Evolutionary conservation across 2,113 vertebrate genomes (phyloP).

Genomic region (Lagenorhynchus albirostris): DNA sequence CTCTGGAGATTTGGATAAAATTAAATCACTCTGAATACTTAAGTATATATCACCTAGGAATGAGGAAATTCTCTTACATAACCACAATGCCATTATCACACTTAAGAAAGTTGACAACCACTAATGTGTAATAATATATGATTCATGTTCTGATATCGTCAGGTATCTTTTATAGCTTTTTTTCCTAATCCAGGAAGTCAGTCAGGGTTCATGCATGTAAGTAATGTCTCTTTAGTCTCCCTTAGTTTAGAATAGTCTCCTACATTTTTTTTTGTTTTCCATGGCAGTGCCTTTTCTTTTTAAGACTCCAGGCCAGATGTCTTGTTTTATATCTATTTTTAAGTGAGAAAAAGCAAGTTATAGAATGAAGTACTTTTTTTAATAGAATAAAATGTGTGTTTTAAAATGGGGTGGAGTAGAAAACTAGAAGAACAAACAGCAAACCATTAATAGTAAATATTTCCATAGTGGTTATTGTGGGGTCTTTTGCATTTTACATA

Average conservation of each 20-base stretch:
- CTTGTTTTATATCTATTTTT: neutral
- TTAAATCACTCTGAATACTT: neutral
- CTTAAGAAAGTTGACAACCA: neutral
- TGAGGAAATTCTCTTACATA: neutral
- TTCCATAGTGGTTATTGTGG: neutral
- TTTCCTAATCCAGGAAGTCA: neutral
- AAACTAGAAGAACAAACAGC: neutral
- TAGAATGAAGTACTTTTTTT: neutral
- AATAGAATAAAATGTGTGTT: neutral
- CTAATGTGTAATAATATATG: neutral
- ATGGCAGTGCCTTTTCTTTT: neutral
- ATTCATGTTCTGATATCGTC: neutral
- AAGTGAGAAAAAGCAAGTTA: conserved; percentile 12
- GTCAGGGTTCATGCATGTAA: neutral
- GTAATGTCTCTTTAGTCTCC: neutral
- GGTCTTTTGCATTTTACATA: neutral
- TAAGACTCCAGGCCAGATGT: neutral
- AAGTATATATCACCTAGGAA: neutral
- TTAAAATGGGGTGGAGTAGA: neutral
- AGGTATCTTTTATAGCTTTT: neutral
- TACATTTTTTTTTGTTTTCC: neutral
- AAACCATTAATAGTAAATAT: neutral
- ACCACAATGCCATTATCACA: neutral
- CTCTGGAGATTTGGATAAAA: neutral
- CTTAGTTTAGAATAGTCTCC: neutral